phyloP scores from a whole-genome alignment of 2,113 vertebrate genomes.

The Bagarius yarrelli region DNA sequence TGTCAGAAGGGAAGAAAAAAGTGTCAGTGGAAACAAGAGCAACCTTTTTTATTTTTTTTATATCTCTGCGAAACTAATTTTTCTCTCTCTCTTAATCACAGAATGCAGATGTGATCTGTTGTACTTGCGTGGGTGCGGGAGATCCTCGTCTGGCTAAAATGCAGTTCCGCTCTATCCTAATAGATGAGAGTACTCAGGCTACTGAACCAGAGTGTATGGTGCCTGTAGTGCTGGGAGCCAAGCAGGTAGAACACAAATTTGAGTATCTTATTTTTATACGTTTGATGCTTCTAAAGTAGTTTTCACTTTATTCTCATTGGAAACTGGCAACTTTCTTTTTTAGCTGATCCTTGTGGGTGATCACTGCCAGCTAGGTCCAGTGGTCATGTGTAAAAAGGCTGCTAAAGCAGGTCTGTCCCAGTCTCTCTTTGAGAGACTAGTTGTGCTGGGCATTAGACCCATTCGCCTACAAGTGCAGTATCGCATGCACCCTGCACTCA shows the following conservation, averaged over 20 bases:
- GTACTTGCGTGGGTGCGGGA: conserved; percentile 93
- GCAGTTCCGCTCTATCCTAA: conserved; percentile 98
- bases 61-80: background rate
- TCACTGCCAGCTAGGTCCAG: conserved; percentile 95
- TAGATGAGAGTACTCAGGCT: conserved; percentile 97
- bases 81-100: conserved; percentile 51
- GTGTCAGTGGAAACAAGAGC: background rate
- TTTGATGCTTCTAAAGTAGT: background rate
- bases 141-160: conserved; percentile 95
- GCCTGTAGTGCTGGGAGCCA: conserved; percentile 92
- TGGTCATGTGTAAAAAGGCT: conserved; percentile 98
- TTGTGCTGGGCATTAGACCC: conserved; percentile 95
- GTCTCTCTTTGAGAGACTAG: conserved; percentile 90
- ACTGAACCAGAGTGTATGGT: conserved; percentile 98
- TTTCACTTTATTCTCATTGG: background rate
- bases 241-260: conserved; percentile 77
- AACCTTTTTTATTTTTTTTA: background rate
- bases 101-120: conserved; percentile 98
- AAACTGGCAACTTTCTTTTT: background rate
- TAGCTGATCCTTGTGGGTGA: conserved; percentile 97
- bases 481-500: conserved; percentile 96
- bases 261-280: background rate
- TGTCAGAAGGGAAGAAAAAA: no score
- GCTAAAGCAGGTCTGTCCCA: conserved; percentile 95
- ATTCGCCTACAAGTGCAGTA: conserved; percentile 98